A percentile compares a stretch with the other conserved stretches of the same genome.
Evolutionary conservation across 2,888 invertebrate genomes (phyloP).

Genomic region (Rhabditoides inermis): DNA sequence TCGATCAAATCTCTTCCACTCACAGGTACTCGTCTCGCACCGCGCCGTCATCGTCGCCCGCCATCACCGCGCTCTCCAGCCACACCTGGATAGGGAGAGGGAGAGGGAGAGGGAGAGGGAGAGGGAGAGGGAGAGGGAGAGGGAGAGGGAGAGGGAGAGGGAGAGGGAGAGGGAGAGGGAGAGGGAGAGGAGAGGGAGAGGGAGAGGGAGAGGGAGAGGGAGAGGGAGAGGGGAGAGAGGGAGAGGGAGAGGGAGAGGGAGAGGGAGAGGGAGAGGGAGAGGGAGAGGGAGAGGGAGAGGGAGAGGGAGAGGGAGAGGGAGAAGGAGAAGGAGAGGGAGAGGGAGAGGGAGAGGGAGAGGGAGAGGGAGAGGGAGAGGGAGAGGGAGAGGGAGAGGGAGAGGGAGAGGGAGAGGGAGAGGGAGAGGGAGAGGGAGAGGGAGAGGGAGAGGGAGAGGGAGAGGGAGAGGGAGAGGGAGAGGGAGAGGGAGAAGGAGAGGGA

Average conservation of each 20-base stretch:
- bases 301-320: not conserved
- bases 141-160: not conserved
- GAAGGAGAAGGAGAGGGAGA: not conserved
- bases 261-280: slow-evolving; percentile 7
- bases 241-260: slow-evolving; percentile 4
- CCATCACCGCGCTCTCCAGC: no score
- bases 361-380: not conserved
- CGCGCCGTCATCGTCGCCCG: no score
- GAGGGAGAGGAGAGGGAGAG: not conserved
- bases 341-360: not conserved
- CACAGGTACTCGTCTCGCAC: no score
- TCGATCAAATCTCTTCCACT: no score
- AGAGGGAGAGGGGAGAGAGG: not conserved
- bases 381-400: not conserved
- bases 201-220: not conserved
- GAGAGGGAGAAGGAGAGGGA: not conserved
- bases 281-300: not conserved
- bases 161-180: not conserved
- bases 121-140: not conserved
- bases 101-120: slow-evolving; percentile 12
- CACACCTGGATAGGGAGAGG: slow-evolving; percentile 2
- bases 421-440: not conserved
- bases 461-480: not conserved
- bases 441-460: not conserved
- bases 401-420: not conserved